Evolutionary conservation across 37 sponge, comb jelly and placozoan species (phyloP), one percentile per base, ranked within the genome.

Genomic region (Axinella damicornis): DNA sequence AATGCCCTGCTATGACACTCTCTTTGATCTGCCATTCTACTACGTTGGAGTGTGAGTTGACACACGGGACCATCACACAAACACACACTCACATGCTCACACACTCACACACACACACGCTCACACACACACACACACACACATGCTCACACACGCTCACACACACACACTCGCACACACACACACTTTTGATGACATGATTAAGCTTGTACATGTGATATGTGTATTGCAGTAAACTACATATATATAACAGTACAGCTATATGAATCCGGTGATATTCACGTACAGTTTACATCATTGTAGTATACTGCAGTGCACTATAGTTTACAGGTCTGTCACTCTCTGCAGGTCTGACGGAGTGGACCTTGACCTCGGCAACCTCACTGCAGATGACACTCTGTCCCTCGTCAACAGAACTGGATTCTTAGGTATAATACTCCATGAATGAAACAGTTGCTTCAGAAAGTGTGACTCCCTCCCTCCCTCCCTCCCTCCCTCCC

Each of bases 1-100:
- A 11, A 36, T 54, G 0, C 73, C 71, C 20, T 64, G 62, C 35
- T 86, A 90, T 68, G 12, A 85, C 5, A 64, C 76, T 20, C 71
- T 90, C 21, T 90, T 85, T 75, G 80, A 85, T 73, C 39, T 90
- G 2, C 91, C 91, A n/a, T 32, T 85, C 57, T 85, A 66, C 52
- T 90, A 85, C 68, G 46, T 85, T 56, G 91, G 81, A 21, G 54
- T 18, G 91, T 90, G 67, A 80, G 90, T 78, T 9, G 46, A 12
- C 46, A 46, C 9, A 46, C 62, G 27, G n/a, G n/a, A n/a, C n/a
- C n/a, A n/a, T n/a, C 14, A 61, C 62, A 61, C 62, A 14, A 5
- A 61, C 62, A 61, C 62, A 61, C 5, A 61, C 62, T 14, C 62
- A 61, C 5, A 61, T 25, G n/a, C n/a, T n/a, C n/a, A n/a, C n/a